Evolutionary conservation across 35 echinoderm and acorn worm species (phyloP).

Genomic region (Chiridota heheva): DNA sequence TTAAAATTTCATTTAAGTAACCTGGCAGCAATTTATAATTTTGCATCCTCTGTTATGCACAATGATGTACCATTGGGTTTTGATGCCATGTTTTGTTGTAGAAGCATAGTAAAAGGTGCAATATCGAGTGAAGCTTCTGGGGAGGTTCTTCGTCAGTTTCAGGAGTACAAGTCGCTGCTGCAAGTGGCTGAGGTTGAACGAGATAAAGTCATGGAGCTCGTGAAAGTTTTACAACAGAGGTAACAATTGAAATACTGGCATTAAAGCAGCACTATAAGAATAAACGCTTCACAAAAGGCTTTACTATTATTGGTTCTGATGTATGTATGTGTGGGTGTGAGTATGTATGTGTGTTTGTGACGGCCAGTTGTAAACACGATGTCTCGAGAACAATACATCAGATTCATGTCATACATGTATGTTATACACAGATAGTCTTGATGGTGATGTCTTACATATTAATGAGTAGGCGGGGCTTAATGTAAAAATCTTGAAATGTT

Average conservation of each 20-base stretch:
- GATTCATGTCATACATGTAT: too few species aligned
- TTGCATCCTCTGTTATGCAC: too few species aligned
- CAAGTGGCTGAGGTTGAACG: constrained; percentile 93
- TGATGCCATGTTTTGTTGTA: not conserved
- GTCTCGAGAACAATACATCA: too few species aligned
- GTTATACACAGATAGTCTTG: too few species aligned
- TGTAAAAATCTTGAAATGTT: too few species aligned
- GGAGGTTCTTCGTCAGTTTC: constrained; percentile 51
- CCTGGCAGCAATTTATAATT: too few species aligned
- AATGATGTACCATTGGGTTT: not conserved
- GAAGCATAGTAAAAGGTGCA: constrained; percentile 1
- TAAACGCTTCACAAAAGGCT: not conserved
- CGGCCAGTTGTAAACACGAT: too few species aligned
- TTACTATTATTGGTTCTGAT: not conserved
- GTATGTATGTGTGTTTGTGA: too few species aligned
- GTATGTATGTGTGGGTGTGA: not conserved
- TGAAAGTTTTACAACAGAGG: constrained; percentile 82
- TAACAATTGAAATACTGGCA: not conserved
- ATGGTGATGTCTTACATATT: too few species aligned
- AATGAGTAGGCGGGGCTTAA: too few species aligned
- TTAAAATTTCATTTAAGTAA: too few species aligned
- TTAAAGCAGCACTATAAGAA: not conserved
- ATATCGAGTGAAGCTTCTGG: not conserved
- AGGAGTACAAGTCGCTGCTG: constrained; percentile 79
- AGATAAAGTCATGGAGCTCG: constrained; percentile 89